phyloP scores from a whole-genome alignment of 2,797 vertebrate genomes.

The Novumbra hubbsi region DNA sequence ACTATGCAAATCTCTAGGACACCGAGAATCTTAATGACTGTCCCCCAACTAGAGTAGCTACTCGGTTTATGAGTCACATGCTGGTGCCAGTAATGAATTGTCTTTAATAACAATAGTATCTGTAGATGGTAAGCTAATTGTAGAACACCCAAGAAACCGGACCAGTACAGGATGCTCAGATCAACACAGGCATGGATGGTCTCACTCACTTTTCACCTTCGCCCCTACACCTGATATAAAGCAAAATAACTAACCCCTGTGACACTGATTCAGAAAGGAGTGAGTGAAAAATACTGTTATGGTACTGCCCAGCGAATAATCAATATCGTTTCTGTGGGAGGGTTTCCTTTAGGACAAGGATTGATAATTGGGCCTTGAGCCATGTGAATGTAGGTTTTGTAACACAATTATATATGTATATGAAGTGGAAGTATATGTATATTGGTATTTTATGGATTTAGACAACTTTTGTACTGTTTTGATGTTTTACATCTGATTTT shows the following conservation, averaged over 20 bases:
- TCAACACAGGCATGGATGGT: conserved; percentile 2
- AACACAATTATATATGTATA: conserved; percentile 63
- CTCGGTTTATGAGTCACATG: background rate
- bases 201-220: background rate
- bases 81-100: background rate
- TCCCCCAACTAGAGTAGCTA: background rate
- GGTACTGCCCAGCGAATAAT: conserved; percentile 28
- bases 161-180: background rate
- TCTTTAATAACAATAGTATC: background rate
- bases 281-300: background rate
- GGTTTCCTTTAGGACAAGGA: conserved; percentile 28
- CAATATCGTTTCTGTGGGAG: conserved; percentile 68
- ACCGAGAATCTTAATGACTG: background rate
- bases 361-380: conserved; percentile 42
- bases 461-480: conserved; percentile 50
- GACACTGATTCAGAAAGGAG: background rate
- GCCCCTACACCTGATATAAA: background rate
- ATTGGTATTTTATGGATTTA: conserved; percentile 53
- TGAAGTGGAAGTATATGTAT: conserved; percentile 51
- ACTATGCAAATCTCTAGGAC: background rate
- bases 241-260: background rate
- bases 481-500: conserved; percentile 63
- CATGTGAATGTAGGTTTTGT: conserved; percentile 86
- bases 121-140: background rate
- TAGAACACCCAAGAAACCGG: background rate